Base-by-base conservation (phyloP, 1,140 invertebrate genomes). In the Drosophila ogumai region DNA sequence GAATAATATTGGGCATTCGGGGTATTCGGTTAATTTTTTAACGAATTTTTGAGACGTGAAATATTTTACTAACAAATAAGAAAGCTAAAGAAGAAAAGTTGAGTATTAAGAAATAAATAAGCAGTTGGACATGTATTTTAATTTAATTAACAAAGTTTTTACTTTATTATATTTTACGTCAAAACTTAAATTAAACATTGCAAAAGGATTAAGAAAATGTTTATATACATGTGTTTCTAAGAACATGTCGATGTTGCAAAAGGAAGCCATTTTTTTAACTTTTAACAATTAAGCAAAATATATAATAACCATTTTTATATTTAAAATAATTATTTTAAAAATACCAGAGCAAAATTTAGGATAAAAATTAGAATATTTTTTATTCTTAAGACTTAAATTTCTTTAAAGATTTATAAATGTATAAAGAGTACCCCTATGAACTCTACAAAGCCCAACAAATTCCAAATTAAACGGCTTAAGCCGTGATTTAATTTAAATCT, bases 401-500 rank as follows among this genome's bases (percentile, higher is more conserved):
- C 19, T 13, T 7, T 3, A 7, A 22, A 46, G 2, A 15, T 13
- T 0, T 15, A n/a, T 6, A 28, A 8, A 28, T 25, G 31, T n/a
- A 4, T 25, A 0, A 5, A 25, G 47, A 76, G 34, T 34, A 57
- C 49, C 66, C 66, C 49, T 44, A 50, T 17, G 22, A 9, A 9
- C 7, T 1, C 60, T 32, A 10, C 22, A 43, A 49, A 49, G 32
- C 10, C 17, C 31, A 15, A 6, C 15, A 17, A 85, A 81, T 69
- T 66, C 19, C 65, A 82, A 63, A 82, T 69, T 79, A 76, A 82
- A 66, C 47, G 34, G 56, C 43, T 72, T 60, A 58, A 28, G 49
- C 79, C 38, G 63, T 58, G 75, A 79, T 88, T 87, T 66, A 49
- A 73, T 88, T 88, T 87, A 82, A 82, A 82, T 69, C 60, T 73